Evolutionary conservation across 2,113 vertebrate genomes (phyloP), one percentile per base, ranked within the genome.

Genomic region (Tachysurus fulvidraco): DNA sequence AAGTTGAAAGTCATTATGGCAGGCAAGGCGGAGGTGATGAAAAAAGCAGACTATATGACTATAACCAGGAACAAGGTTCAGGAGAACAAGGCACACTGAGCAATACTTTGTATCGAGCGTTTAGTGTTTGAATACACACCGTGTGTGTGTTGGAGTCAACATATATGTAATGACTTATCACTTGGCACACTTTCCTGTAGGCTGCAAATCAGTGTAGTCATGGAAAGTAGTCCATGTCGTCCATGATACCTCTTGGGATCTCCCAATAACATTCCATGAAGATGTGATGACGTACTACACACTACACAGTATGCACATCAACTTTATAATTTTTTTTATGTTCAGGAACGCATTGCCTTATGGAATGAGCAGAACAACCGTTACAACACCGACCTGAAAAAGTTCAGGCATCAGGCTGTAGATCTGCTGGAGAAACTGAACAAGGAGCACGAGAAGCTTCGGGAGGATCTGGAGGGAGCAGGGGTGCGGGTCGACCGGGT

Each of bases 361-460:
- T 98, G 97, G 96, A 96, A 98, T 0, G 96, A 98, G 19, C 97
- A 98, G 84, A 95, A 95, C 36, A 96, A 94, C 81, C 96, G 96
- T 55, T 97, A 98, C 87, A 96, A 95, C 79, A 93, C 94, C 0
- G 97, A 99, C 91, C 93, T 97, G 90, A 93, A 94, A 76, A 96
- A 98, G 87, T 98, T 99, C 92, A 96, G 96, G 90, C 97, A 97
- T 93, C 96, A 96, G 77, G 95, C 97, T 9, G 87, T 95, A 46
- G 96, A 95, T 3, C 92, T 96, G 89, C 89, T 97, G 81, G 95
- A 96, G 46, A 93, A 94, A 0, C 93, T 97, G 0, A 96, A 93
- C 90, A 96, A 95, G 85, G 96, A 98, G 54, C 94, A 97, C 30
- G 91, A 93, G 65, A 84, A 85, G 0, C 93, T 99, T 84, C 91